Evolutionary conservation across 2,797 vertebrate species (phyloP).

Genomic region (Dryobates pubescens): DNA sequence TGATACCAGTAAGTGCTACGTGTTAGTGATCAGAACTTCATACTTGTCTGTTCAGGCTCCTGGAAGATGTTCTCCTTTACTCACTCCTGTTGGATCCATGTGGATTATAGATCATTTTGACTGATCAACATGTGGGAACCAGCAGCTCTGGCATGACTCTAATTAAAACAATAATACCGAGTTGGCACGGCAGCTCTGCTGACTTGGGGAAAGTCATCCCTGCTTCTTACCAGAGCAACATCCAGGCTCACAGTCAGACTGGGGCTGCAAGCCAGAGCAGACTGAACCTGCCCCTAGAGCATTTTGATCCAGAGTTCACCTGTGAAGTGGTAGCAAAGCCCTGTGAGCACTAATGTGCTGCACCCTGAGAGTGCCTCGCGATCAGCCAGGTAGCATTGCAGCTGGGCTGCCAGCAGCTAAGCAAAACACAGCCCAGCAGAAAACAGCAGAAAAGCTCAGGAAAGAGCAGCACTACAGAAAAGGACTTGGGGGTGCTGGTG

Average conservation of each 20-base stretch:
- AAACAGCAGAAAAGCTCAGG: no score
- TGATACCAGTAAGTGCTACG: slow-evolving; percentile 31
- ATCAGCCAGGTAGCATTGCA: not conserved
- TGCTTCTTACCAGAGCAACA: not conserved
- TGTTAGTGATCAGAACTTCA: not conserved
- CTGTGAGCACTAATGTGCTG: not conserved
- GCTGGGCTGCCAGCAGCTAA: not conserved
- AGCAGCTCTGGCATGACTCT: not conserved
- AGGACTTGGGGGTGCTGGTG: no score
- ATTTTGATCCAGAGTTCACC: not conserved
- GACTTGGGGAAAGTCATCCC: not conserved
- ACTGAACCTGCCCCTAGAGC: not conserved
- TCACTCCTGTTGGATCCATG: not conserved
- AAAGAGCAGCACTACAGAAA: no score
- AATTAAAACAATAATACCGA: not conserved
- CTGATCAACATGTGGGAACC: not conserved
- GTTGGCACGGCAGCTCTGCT: not conserved
- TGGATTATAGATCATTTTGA: slow-evolving; percentile 19
- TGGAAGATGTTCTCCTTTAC: slow-evolving; percentile 7
- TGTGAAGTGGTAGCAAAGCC: not conserved
- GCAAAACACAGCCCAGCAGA: not conserved
- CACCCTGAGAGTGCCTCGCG: not conserved
- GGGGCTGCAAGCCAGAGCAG: not conserved
- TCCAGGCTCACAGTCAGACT: not conserved
- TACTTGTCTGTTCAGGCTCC: slow-evolving; percentile 10